A percentile compares a stretch with the other conserved stretches of the same genome.
Conservation (phyloP, 2,797 vertebrate species). For the Agapornis canus region DNA sequence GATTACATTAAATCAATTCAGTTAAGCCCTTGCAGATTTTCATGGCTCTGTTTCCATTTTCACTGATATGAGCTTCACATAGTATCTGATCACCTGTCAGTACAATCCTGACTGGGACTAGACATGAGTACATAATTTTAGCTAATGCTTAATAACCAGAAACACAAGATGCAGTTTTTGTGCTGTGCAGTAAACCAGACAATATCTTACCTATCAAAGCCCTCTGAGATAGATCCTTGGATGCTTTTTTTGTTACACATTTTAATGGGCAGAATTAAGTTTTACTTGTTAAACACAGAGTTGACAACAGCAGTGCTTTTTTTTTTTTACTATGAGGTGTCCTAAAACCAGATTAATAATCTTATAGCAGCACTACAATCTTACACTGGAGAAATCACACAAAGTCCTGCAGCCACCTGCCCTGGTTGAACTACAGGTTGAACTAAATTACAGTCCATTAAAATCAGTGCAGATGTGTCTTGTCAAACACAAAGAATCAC, state of each 20-base stretch:
- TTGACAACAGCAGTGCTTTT: background rate
- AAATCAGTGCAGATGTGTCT: background rate
- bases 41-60: background rate
- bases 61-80: background rate
- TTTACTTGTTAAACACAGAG: background rate
- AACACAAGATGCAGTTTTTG: background rate
- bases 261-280: background rate
- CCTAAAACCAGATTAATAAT: background rate
- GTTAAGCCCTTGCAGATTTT: background rate
- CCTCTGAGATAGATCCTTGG: background rate
- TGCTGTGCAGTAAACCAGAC: background rate
- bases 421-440: background rate
- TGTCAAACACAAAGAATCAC: background rate
- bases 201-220: background rate
- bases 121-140: background rate
- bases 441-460: constrained; percentile 13
- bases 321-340: background rate
- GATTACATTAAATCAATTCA: background rate
- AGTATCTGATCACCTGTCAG: background rate
- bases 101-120: background rate
- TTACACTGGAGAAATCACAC: background rate
- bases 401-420: background rate
- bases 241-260: background rate
- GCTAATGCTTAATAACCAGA: background rate
- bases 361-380: background rate